A percentile compares a stretch with the other conserved stretches of the same genome.
phyloP scores from a whole-genome alignment of 2,888 invertebrate species.

The Dioctria rufipes region DNA sequence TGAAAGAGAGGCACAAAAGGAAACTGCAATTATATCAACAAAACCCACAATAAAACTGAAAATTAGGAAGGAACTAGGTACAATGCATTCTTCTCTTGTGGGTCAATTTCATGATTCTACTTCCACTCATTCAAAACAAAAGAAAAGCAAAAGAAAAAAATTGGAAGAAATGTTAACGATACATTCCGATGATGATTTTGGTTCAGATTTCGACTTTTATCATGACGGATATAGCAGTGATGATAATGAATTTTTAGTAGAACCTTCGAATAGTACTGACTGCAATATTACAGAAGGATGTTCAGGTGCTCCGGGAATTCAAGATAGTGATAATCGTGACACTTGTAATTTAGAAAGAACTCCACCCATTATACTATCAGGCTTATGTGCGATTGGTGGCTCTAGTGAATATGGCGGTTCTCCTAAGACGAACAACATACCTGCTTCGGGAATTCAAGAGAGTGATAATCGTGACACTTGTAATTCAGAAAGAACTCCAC shows the following conservation, averaged over 20 bases:
- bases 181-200: neutral
- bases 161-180: slow-evolving; percentile 56
- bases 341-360: no score
- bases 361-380: no score
- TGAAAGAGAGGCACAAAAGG: neutral
- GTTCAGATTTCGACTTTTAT: neutral
- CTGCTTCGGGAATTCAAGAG: no score
- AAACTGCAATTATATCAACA: neutral
- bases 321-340: no score
- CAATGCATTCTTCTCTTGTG: slow-evolving; percentile 68
- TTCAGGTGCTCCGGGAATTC: neutral
- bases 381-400: no score
- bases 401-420: no score
- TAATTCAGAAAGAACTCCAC: no score
- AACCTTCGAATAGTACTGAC: neutral
- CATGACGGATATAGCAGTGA: slow-evolving; percentile 3
- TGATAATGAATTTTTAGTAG: neutral
- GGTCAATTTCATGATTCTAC: slow-evolving; percentile 65
- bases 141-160: slow-evolving; percentile 63
- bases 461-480: no score
- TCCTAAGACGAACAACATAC: no score
- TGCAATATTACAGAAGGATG: neutral
- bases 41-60: slow-evolving; percentile 66
- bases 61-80: slow-evolving; percentile 70
- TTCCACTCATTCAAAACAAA: slow-evolving; percentile 63